phyloP scores from a whole-genome alignment of 1,140 invertebrate genomes.

The Varroa destructor region DNA sequence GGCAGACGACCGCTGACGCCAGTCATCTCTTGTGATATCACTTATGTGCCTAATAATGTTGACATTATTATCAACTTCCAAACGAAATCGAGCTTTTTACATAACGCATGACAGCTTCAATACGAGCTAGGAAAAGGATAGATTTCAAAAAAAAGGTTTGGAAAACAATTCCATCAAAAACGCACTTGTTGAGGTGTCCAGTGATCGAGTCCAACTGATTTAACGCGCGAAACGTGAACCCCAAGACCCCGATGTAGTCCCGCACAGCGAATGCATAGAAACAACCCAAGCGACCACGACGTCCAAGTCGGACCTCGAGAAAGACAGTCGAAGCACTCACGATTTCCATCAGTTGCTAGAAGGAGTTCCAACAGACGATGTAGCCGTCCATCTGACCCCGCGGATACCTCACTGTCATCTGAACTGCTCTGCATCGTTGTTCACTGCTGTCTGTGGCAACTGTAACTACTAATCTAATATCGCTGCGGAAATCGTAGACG shows the following conservation, averaged over 20 bases:
- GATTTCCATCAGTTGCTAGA: neutral
- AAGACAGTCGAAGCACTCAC: neutral
- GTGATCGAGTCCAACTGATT: slow-evolving; percentile 4
- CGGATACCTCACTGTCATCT: too few species aligned
- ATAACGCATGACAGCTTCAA: neutral
- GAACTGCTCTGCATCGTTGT: too few species aligned
- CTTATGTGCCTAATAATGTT: too few species aligned
- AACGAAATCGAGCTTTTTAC: too few species aligned
- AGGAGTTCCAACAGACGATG: neutral
- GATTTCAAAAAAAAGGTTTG: neutral
- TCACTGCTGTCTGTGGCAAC: too few species aligned
- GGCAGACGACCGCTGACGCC: too few species aligned
- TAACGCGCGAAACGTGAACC: slow-evolving; percentile 5
- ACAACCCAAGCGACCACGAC: slow-evolving; percentile 5
- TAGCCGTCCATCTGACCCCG: too few species aligned
- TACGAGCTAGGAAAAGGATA: neutral
- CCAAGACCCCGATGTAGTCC: slow-evolving; percentile 14
- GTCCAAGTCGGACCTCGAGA: neutral
- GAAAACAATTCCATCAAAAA: neutral
- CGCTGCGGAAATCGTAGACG: too few species aligned
- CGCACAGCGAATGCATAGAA: slow-evolving; percentile 7
- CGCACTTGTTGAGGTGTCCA: slow-evolving; percentile 16
- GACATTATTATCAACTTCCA: too few species aligned
- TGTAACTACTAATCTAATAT: too few species aligned
- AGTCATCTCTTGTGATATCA: too few species aligned